Evolutionary conservation across 2,113 vertebrate genomes (phyloP), one percentile per base, ranked within the genome.

Genomic region (Paradoxurus hermaphroditus): DNA sequence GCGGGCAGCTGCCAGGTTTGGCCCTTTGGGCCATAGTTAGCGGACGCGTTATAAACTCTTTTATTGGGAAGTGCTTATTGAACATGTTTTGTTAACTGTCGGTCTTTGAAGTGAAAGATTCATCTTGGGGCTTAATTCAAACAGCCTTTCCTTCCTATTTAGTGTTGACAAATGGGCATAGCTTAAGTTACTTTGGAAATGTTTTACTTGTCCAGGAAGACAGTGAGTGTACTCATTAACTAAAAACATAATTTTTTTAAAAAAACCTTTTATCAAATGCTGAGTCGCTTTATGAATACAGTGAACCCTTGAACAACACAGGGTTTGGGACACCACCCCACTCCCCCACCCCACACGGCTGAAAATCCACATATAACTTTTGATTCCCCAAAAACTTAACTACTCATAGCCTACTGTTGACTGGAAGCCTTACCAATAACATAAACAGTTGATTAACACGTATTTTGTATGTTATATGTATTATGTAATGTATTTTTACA

Each of bases 111-210:
- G 41, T 36, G 96, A 92, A 62, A 86, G 63, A 73, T 49, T 81
- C 19, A 27, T 96, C 73, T 39, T 70, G 46, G 21, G 25, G 19
- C 53, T 77, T 75, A 44, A 68, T 53, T 73, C 53, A 94, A 86
- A 67, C 25, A 82, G 16, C 12, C 65, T 82, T 92, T 53, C 39
- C 44, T 51, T 97, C 14, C 49, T 29, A 10, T 75, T 44, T 65
- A 70, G 29, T 41, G 51, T 31, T 49, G 36, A 90, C 12, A 85
- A 86, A 65, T 49, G 39, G 19, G n/a, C 90, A 46, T 9, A 34
- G 34, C 49, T 73, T 97, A 92, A 90, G 34, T 78, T 82, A 93
- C 53, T 49, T 81, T 59, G 91, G 21, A 68, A 83, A 53, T 89
- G 34, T 59, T 59, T 92, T 86, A 8, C 7, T 94, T 81, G 73